A percentile compares a stretch with the other conserved stretches of the same genome.
Evolutionary conservation across 2,113 vertebrate genomes (phyloP).

Genomic region (Neofelis nebulosa): DNA sequence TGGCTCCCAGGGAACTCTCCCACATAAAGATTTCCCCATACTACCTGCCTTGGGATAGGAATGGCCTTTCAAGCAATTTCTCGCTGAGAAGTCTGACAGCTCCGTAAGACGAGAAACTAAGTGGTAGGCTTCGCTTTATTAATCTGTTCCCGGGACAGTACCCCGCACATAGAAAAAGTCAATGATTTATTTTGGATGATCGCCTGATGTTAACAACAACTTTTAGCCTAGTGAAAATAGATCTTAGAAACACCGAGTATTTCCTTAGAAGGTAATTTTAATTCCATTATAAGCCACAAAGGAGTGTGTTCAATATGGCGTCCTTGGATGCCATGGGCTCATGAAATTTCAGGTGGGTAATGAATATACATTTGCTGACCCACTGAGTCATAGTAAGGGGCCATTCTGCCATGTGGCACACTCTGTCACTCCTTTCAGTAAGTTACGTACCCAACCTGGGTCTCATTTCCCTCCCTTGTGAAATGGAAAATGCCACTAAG

Average conservation of each 20-base stretch:
- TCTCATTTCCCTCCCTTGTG: not conserved
- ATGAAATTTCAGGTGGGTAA: not conserved
- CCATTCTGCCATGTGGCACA: not conserved
- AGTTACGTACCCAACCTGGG: not conserved
- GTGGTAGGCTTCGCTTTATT: not conserved
- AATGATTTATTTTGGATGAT: constrained; percentile 11
- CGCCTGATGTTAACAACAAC: not conserved
- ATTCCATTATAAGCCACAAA: not conserved
- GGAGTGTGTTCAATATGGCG: not conserved
- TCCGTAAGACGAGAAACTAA: not conserved
- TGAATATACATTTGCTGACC: not conserved
- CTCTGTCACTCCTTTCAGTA: not conserved
- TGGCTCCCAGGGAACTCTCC: not conserved
- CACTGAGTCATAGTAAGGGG: not conserved
- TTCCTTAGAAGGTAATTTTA: constrained; percentile 11
- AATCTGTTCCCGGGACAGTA: not conserved
- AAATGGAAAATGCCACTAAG: not conserved
- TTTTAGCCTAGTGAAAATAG: not conserved
- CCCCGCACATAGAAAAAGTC: not conserved
- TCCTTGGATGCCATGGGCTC: not conserved
- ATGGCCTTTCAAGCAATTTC: not conserved
- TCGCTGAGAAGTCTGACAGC: not conserved
- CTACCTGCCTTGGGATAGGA: not conserved
- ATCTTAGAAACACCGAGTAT: not conserved
- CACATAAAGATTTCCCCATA: not conserved